Percentiles rank a stretch among this genome's conserved stretches.
These are phyloP conservation scores for Drosophila nigritarsus DNA, from an alignment of 2,888 invertebrate species.

Conservation along the genomic window DNA sequence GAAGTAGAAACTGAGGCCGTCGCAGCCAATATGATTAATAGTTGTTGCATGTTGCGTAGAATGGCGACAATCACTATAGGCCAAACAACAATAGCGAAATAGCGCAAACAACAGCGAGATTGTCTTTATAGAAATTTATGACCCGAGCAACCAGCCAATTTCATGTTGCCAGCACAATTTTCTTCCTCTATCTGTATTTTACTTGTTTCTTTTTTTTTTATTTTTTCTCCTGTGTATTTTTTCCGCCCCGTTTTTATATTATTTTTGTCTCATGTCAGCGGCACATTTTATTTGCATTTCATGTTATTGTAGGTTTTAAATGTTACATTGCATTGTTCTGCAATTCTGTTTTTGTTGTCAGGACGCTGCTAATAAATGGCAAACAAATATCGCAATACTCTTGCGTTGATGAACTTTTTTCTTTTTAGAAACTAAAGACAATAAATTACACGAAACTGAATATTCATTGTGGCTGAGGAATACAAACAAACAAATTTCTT, in stretches of 20 bases:
- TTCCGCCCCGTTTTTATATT: conserved; percentile 5
- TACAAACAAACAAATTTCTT: background rate
- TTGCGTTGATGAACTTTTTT: conserved; percentile 2
- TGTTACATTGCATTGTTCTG: conserved; percentile 55
- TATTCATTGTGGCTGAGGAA: background rate
- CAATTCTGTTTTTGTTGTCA: conserved; percentile 16
- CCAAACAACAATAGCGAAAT: conserved; percentile 24
- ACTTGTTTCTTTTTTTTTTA: background rate
- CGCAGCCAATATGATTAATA: conserved; percentile 76
- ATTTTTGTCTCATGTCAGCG: conserved; percentile 35
- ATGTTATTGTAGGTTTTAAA: conserved; percentile 56
- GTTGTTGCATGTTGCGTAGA: conserved; percentile 73
- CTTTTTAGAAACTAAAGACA: conserved; percentile 1
- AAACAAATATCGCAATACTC: conserved; percentile 37
- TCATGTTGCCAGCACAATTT: conserved; percentile 58
- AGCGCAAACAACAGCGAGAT: conserved; percentile 52
- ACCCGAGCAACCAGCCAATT: conserved; percentile 71
- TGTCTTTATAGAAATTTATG: conserved; percentile 71
- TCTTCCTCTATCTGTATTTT: conserved; percentile 1
- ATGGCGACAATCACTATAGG: conserved; percentile 53
- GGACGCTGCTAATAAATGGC: conserved; percentile 6
- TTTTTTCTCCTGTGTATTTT: conserved; percentile 21
- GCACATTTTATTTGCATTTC: conserved; percentile 56
- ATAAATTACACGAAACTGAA: conserved; percentile 4
- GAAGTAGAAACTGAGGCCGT: conserved; percentile 1